Evolutionary conservation across 2,797 vertebrate species (phyloP).

Genomic region (Columba guinea): DNA sequence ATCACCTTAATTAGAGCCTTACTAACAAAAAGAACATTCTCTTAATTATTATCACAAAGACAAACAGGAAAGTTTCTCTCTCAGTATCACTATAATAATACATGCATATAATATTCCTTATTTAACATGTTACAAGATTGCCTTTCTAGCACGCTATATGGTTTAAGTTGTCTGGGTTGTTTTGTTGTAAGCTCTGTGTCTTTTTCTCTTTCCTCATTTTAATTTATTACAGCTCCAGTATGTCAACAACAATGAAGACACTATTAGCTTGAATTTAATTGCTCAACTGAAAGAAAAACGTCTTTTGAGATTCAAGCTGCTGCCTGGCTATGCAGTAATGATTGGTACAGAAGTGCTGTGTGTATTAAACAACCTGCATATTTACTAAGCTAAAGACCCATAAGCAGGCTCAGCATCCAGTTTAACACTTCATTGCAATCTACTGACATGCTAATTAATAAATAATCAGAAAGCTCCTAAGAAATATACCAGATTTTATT

Average conservation of each 20-base stretch:
- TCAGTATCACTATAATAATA: background rate
- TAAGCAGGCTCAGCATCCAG: background rate
- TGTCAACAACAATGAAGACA: background rate
- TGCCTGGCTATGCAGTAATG: background rate
- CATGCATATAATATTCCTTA: background rate
- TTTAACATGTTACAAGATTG: background rate
- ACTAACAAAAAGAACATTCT: background rate
- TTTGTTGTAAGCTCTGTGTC: background rate
- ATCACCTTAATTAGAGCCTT: background rate
- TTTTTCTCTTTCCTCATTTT: background rate
- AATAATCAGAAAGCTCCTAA: background rate
- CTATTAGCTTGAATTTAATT: background rate
- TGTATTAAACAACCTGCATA: background rate
- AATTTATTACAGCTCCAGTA: background rate
- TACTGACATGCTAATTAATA: background rate
- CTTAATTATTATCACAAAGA: background rate
- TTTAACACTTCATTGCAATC: background rate
- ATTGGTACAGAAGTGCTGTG: background rate
- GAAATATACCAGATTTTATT: background rate
- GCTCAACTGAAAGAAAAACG: background rate
- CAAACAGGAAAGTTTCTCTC: background rate
- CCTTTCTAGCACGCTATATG: background rate
- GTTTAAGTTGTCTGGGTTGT: background rate
- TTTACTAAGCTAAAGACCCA: background rate
- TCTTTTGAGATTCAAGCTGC: background rate